Percentiles rank a stretch among this genome's conserved stretches.
Conservation (phyloP, 2,888 invertebrate genomes). For the Oxytorus armatus region DNA sequence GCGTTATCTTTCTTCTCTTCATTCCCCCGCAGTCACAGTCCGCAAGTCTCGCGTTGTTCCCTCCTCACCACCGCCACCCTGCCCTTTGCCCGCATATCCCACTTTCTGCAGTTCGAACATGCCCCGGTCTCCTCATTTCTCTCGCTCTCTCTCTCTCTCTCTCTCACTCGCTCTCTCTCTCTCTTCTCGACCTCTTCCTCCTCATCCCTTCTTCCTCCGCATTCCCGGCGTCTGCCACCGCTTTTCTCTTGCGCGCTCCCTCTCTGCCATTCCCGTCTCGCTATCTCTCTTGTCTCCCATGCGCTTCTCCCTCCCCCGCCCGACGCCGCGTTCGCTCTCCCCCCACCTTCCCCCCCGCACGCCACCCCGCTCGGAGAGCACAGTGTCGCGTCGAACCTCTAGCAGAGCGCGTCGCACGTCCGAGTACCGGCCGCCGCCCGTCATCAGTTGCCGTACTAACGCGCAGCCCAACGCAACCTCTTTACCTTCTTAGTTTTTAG, state of each 20-base stretch:
- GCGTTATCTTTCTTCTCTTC: conserved; percentile 88
- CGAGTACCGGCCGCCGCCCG: conserved; percentile 84
- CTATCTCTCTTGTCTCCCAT: conserved; percentile 83
- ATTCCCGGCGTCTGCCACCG: conserved; percentile 79
- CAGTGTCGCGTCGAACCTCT: conserved; percentile 85
- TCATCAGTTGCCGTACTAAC: conserved; percentile 83
- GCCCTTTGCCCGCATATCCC: conserved; percentile 25
- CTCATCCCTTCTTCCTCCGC: conserved; percentile 78
- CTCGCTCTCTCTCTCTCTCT: neutral
- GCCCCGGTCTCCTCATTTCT: conserved; percentile 72
- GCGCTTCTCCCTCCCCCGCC: conserved; percentile 78
- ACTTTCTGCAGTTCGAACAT: conserved; percentile 4
- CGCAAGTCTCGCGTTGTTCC: conserved; percentile 8
- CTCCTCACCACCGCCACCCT: neutral
- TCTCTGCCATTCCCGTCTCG: conserved; percentile 86
- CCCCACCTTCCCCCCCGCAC: conserved; percentile 72
- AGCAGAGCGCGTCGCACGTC: conserved; percentile 84
- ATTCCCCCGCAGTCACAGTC: conserved; percentile 79
- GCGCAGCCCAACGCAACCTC: conserved; percentile 82
- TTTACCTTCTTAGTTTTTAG: conserved; percentile 83
- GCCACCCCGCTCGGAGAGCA: conserved; percentile 81
- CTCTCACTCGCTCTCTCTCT: conserved; percentile 24
- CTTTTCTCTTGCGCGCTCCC: conserved; percentile 82
- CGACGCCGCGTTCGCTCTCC: conserved; percentile 79
- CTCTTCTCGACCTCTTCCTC: conserved; percentile 9